Evolutionary conservation across 2,888 invertebrate genomes (phyloP), one percentile per base, ranked within the genome.

Genomic region (Conops quadrifasciatus): DNA sequence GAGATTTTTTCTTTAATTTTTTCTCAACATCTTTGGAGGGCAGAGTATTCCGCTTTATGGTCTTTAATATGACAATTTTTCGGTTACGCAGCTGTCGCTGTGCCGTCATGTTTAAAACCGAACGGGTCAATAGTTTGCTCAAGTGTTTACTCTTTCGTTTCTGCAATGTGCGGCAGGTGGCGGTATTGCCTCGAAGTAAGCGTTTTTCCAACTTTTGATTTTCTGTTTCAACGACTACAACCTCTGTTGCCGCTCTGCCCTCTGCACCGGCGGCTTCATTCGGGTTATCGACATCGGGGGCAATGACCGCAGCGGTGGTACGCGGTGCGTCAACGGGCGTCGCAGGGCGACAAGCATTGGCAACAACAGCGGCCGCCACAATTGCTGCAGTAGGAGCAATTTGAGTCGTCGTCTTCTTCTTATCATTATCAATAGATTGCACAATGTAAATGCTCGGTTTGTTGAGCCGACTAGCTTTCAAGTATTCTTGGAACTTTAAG

Each of bases 381-480:
- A 21, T 21, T n/a, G 0, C 53, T 21, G 4, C 53, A 53, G 15
- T 21, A 53, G 53, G 11, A 21, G n/a, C 53, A 53, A n/a, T 24
- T 15, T 9, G 2, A 0, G 58, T 1, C 21, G 2, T 4, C n/a
- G 43, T 58, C 4, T 51, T 49, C 13, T 64, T n/a, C 58, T 58
- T 64, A n/a, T 56, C 47, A 64, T 76, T 80, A 24, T 74, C 74
- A 59, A 78, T 71, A 1, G 82, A 75, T 70, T 85, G 76, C 7
- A 84, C 80, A 71, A 84, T 85, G 70, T 78, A 85, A 53, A 84
- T 84, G 49, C 80, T 79, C 0, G 84, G 84, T 67, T 83, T 81
- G 2, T 78, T 71, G 72, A 82, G 79, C 13, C 84, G 84, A 21
- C 83, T 79, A 62, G 79, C 78, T 2, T 80, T 79, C 72, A 84